phyloP scores from a whole-genome alignment of 2,113 vertebrate genomes.

The Sialia sialis region DNA sequence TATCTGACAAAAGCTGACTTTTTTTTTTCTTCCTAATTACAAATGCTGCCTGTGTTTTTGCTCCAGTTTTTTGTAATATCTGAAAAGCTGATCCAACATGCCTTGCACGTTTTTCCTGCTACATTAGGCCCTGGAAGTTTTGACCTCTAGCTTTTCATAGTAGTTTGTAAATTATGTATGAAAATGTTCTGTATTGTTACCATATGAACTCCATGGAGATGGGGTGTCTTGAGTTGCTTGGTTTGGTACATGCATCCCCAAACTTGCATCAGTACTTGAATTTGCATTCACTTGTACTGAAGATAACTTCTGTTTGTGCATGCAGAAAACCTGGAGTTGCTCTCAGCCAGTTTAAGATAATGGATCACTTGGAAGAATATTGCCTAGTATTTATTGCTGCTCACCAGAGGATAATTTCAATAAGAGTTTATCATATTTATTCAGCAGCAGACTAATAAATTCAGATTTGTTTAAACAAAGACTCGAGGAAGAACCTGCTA shows the following conservation, averaged over 20 bases:
- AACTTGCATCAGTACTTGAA: rapidly evolving
- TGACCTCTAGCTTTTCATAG: constrained; percentile 25
- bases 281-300: neutral
- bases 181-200: constrained; percentile 20
- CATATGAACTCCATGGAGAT: neutral
- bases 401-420: constrained; percentile 54
- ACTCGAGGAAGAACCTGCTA: constrained; percentile 1
- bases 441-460: constrained; percentile 53
- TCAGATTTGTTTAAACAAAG: constrained; percentile 58
- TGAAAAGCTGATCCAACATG: neutral
- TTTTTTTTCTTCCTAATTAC: neutral
- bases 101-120: neutral
- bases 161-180: constrained; percentile 23
- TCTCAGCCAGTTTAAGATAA: constrained; percentile 46
- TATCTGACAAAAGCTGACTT: neutral
- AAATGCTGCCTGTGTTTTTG: neutral
- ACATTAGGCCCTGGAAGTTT: neutral
- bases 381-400: constrained; percentile 54
- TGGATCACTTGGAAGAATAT: constrained; percentile 40
- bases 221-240: neutral
- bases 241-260: neutral
- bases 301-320: neutral
- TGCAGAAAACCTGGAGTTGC: neutral
- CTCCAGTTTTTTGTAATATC: neutral
- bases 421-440: constrained; percentile 61